Percentiles rank a stretch among this genome's conserved stretches.
Conservation (phyloP, 2,888 invertebrate genomes). For the Drosophila suboccidentalis region DNA sequence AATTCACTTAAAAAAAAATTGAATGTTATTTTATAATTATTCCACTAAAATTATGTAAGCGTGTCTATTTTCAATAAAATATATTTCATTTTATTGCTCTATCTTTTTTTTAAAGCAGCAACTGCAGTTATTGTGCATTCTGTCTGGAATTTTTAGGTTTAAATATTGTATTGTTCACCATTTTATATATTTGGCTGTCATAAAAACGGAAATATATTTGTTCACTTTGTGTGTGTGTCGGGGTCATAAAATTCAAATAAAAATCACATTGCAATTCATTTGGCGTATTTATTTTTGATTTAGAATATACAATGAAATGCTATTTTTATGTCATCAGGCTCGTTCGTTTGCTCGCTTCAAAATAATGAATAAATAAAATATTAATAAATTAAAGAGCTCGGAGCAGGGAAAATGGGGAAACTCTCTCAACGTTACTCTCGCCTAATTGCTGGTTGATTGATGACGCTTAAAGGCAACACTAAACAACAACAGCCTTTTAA, state of each 20-base stretch:
- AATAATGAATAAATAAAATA: slow-evolving; percentile 11
- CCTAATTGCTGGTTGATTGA: slow-evolving; percentile 73
- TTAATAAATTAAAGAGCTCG: slow-evolving; percentile 25
- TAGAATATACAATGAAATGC: slow-evolving; percentile 55
- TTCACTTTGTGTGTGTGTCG: slow-evolving; percentile 10
- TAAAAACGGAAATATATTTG: slow-evolving; percentile 25
- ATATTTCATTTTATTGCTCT: background rate
- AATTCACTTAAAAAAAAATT: background rate
- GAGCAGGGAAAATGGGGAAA: background rate
- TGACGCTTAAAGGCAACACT: slow-evolving; percentile 45
- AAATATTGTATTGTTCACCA: slow-evolving; percentile 25
- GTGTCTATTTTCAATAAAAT: slow-evolving; percentile 4
- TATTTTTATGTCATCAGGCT: slow-evolving; percentile 44
- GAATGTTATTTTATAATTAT: slow-evolving; percentile 14
- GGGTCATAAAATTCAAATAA: slow-evolving; percentile 39
- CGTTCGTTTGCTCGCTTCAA: background rate
- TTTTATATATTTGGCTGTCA: slow-evolving; percentile 31
- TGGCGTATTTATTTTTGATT: slow-evolving; percentile 72
- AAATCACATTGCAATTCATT: slow-evolving; percentile 60
- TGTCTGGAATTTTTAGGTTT: slow-evolving; percentile 7
- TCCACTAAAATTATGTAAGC: slow-evolving; percentile 3
- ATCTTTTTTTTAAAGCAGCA: background rate
- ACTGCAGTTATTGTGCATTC: slow-evolving; percentile 14
- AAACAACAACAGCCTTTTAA: slow-evolving; percentile 62
- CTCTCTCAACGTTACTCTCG: slow-evolving; percentile 19